Evolutionary conservation across 2,888 invertebrate genomes (phyloP).

Genomic region (Dioctria rufipes): DNA sequence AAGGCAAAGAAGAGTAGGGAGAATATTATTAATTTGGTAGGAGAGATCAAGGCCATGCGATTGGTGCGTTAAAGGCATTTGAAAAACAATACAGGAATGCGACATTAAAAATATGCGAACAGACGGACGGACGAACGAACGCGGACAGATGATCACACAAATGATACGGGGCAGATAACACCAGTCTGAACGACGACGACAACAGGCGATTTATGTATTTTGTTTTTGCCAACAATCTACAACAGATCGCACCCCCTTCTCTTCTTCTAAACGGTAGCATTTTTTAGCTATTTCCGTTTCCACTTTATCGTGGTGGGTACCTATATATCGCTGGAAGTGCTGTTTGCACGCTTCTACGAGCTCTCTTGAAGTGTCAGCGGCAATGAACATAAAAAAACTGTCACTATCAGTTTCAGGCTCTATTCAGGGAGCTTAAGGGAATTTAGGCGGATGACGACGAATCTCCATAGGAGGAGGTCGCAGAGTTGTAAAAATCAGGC

Average conservation of each 20-base stretch:
- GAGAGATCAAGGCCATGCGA: neutral
- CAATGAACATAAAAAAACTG: constrained; percentile 41
- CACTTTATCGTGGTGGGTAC: constrained; percentile 19
- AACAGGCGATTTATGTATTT: constrained; percentile 46
- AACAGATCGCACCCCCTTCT: neutral
- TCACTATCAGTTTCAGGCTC: constrained; percentile 21
- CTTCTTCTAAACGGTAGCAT: constrained; percentile 24
- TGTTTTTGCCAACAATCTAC: constrained; percentile 8
- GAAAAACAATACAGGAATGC: constrained; percentile 19
- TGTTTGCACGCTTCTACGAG: constrained; percentile 30
- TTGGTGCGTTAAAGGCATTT: constrained; percentile 11
- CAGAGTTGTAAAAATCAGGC: neutral
- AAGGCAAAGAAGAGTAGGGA: neutral
- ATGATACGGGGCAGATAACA: neutral
- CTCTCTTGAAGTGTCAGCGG: constrained; percentile 22
- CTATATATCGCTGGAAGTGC: neutral
- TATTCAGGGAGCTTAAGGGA: neutral
- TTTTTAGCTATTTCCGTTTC: constrained; percentile 28
- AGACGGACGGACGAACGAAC: neutral
- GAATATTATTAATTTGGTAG: neutral
- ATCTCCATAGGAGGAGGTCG: neutral
- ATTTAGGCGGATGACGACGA: neutral
- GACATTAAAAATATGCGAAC: constrained; percentile 34
- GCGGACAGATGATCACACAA: neutral
- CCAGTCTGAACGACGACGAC: constrained; percentile 44